Conservation (phyloP, 1,140 invertebrate species). For the Drosophila sp. region DNA sequence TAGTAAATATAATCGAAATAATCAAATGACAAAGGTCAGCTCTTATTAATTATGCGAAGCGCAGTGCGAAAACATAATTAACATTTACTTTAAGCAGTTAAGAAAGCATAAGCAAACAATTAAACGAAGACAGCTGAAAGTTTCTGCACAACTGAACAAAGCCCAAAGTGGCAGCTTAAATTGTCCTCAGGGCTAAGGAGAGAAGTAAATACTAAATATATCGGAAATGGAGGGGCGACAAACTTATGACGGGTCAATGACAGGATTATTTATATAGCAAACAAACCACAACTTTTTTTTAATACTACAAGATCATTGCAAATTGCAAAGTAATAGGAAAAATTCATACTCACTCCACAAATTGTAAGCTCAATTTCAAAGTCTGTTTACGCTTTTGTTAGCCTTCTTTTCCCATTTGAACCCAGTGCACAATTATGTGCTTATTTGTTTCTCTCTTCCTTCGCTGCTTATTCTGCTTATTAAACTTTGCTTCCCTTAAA, state of each 20-base stretch:
- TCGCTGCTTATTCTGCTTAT: slow-evolving; percentile 25
- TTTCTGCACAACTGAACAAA: slow-evolving; percentile 29
- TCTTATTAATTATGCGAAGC: slow-evolving; percentile 15
- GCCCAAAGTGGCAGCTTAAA: slow-evolving; percentile 35
- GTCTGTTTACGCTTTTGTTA: slow-evolving; percentile 35
- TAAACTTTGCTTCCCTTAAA: slow-evolving; percentile 25
- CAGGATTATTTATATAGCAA: not conserved
- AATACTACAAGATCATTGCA: not conserved
- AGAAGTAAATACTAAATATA: slow-evolving; percentile 22
- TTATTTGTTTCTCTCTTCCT: slow-evolving; percentile 14
- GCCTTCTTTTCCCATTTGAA: slow-evolving; percentile 10
- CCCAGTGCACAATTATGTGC: slow-evolving; percentile 13
- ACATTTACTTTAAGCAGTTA: slow-evolving; percentile 11
- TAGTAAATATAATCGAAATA: slow-evolving; percentile 6
- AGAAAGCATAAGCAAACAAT: slow-evolving; percentile 17
- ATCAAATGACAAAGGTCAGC: not conserved
- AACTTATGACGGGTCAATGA: not conserved
- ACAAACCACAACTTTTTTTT: not conserved
- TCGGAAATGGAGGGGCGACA: not conserved
- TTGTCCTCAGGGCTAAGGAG: slow-evolving; percentile 6
- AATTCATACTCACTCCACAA: too few species aligned
- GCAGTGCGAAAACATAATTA: slow-evolving; percentile 10
- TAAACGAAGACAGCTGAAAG: slow-evolving; percentile 9
- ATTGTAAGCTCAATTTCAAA: slow-evolving; percentile 34
- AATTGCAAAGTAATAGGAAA: too few species aligned